Conservation (phyloP, 2,888 invertebrate species). For the Hoplodrina ambigua region DNA sequence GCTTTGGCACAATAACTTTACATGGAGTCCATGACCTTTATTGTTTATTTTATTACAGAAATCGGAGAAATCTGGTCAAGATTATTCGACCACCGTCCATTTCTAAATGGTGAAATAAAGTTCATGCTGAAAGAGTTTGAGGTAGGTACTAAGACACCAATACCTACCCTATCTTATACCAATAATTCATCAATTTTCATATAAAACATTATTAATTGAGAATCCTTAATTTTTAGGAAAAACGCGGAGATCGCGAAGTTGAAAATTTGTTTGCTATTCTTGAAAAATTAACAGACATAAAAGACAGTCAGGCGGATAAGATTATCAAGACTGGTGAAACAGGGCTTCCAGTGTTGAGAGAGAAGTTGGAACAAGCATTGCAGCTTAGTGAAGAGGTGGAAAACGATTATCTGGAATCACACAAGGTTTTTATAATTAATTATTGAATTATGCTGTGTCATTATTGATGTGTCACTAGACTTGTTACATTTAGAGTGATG, state of each 20-base stretch:
- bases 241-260: constrained; percentile 94
- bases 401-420: constrained; percentile 89
- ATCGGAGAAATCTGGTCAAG: constrained; percentile 95
- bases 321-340: constrained; percentile 91
- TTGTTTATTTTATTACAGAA: constrained; percentile 89
- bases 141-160: constrained; percentile 85
- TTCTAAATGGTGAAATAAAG: constrained; percentile 96
- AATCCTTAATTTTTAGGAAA: constrained; percentile 89
- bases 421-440: constrained; percentile 77
- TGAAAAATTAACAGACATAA: constrained; percentile 94
- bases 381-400: constrained; percentile 91
- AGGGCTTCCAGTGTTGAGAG: constrained; percentile 91
- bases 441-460: constrained; percentile 1
- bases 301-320: constrained; percentile 93
- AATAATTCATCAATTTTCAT: neutral
- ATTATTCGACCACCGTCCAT: constrained; percentile 96
- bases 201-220: neutral
- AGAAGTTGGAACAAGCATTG: constrained; percentile 92
- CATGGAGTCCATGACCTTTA: constrained; percentile 26
- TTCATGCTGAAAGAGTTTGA: constrained; percentile 96
- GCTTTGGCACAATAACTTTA: neutral
- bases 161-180: neutral
- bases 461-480: constrained; percentile 6
- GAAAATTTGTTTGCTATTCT: constrained; percentile 94
- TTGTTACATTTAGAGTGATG: constrained; percentile 1